Evolutionary conservation across 2,888 invertebrate species (phyloP), one percentile per base, ranked within the genome.

Genomic region (Parnassius apollo): DNA sequence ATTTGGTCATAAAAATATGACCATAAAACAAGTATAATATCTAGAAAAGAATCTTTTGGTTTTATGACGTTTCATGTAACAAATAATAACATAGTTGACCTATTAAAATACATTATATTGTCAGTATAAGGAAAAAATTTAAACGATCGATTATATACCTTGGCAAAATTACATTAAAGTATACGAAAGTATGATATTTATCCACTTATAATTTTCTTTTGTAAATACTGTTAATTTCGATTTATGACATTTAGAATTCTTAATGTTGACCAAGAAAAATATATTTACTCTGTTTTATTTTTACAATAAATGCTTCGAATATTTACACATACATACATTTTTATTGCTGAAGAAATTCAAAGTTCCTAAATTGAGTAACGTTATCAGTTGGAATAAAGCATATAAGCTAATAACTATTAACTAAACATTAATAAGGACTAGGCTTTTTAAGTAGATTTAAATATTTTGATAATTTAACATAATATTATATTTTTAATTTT

Each of bases 311-410:
- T 78, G 80, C 75, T 82, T 84, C 76, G 73, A 80, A 80, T 91
- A 91, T 91, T 86, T 91, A 91, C 90, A 91, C 73, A 82, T 88
- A 87, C 80, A 79, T 87, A 88, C 82, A 87, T 71, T 77, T 81
- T 90, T 90, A 91, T 91, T 91, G 90, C 90, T 91, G 89, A 85
- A 86, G 83, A 85, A 88, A 84, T 86, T 81, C 84, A 80, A 81
- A 80, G 77, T 82, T 85, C 74, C 81, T 87, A 85, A 77, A 79
- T 75, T 81, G 77, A 82, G 75, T 81, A 71, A 78, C 76, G 76
- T 81, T 73, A 81, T 82, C 13, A n/a, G 13, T 48, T 72, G 78
- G 81, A 78, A 76, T 84, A 82, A 85, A 85, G 80, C 83, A 85
- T 82, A 78, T 75, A 18, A 18, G 18, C 83, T 88, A 87, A 78